Percentiles rank a stretch among this genome's conserved stretches.
phyloP scores from a whole-genome alignment of 2,113 vertebrate genomes.

The Eulacestoma nigropectus region DNA sequence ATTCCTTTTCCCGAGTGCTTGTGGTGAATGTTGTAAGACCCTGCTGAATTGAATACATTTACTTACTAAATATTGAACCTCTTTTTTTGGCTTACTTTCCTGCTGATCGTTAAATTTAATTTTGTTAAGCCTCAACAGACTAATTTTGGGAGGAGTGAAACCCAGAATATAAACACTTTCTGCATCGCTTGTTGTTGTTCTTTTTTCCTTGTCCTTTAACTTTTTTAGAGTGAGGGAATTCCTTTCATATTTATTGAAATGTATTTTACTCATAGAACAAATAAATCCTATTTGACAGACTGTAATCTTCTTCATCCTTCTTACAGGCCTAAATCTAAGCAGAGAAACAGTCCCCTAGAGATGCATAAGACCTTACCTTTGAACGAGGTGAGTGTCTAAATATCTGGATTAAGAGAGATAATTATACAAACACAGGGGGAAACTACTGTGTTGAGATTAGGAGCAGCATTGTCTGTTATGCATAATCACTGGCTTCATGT shows the following conservation, averaged over 20 bases:
- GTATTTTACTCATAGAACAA: background rate
- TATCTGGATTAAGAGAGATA: background rate
- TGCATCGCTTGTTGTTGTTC: background rate
- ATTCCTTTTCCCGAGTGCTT: background rate
- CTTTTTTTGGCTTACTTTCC: background rate
- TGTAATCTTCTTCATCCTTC: background rate
- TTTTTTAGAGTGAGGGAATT: background rate
- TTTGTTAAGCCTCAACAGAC: constrained; percentile 13
- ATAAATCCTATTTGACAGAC: background rate
- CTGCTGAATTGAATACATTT: background rate
- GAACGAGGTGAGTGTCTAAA: background rate
- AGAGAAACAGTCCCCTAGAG: background rate
- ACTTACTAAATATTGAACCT: constrained; percentile 6
- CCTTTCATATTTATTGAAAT: background rate
- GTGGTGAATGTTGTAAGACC: background rate
- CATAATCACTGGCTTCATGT: background rate
- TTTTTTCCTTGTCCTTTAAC: background rate
- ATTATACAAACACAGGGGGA: background rate
- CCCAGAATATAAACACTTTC: background rate
- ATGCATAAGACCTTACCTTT: background rate
- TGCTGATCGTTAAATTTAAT: constrained; percentile 19
- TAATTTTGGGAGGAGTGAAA: background rate
- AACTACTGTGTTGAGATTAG: background rate
- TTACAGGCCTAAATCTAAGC: background rate
- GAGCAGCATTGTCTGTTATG: background rate